Evolutionary conservation across 2,888 invertebrate genomes (phyloP).

Genomic region (Hecatera dysodea): DNA sequence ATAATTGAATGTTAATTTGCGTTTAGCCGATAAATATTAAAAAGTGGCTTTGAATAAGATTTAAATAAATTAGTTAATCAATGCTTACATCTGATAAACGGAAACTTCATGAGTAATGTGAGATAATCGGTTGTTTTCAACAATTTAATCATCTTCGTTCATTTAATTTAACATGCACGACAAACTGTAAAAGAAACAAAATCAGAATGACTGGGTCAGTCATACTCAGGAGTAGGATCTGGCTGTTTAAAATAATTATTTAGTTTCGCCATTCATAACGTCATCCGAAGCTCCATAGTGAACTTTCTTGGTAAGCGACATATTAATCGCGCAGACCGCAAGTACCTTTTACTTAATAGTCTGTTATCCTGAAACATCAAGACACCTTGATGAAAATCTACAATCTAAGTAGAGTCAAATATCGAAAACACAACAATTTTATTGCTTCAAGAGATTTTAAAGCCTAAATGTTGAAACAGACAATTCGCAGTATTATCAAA

Average conservation of each 20-base stretch:
- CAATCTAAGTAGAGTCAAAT: conserved; percentile 1
- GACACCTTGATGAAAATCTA: background rate
- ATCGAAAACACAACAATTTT: background rate
- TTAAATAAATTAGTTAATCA: background rate
- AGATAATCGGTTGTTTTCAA: background rate
- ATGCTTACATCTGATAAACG: background rate
- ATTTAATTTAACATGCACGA: conserved; percentile 1
- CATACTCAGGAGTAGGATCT: background rate
- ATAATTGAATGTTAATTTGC: conserved; percentile 1
- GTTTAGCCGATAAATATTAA: background rate
- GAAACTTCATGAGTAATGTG: background rate
- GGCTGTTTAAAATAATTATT: background rate
- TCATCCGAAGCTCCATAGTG: background rate
- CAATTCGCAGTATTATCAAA: conserved; percentile 7
- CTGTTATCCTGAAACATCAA: background rate
- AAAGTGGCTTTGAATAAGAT: background rate
- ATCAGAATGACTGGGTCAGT: background rate
- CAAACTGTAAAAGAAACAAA: background rate
- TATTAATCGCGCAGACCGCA: background rate
- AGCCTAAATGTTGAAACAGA: conserved; percentile 10
- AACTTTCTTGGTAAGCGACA: background rate
- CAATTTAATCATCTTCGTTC: background rate
- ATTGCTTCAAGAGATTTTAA: conserved; percentile 8
- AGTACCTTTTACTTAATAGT: background rate
- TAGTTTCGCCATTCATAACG: background rate